Base-by-base conservation (phyloP, 2,797 vertebrate species). In the Orientallactaga sibirica region DNA sequence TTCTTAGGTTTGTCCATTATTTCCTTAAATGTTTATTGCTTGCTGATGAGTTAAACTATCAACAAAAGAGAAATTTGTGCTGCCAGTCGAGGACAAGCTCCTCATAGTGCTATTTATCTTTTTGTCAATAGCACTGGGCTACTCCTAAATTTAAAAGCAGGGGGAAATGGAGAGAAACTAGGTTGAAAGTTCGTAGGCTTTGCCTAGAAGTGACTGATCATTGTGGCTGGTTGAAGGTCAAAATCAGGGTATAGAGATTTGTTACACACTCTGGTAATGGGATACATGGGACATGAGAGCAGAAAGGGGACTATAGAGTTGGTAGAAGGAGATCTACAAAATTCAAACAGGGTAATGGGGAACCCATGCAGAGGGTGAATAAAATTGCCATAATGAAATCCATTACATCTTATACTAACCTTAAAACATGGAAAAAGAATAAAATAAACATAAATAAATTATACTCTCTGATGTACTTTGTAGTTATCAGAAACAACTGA, bases 1-100 rank as follows among this genome's bases (percentile, higher is more conserved):
- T 24, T 79, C n/a, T 86, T 66, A 80, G 25, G 68, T 3, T 85
- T 85, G 19, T 15, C 48, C 27, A 92, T 20, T 20, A 29, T 79
- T 93, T 82, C 55, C 73, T 73, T 68, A 85, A 90, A 86, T 94
- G 14, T 33, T 88, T 77, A 68, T 94, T 77, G 5, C 15, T 81
- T 84, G 18, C 9, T 61, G 20, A 37, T 71, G n/a, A 68, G 18
- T 84, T 92, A 86, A 90, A 41, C 73, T 79, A 27, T 76, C 67
- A 86, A 93, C 37, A 24, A 83, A 70, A 68, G 52, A 1, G 73
- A 75, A 86, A 86, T 73, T 89, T 92, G 15, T 22, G 0, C 80
- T 89, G n/a, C 48, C 66, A 91, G 14, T 48, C 86, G 71, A 89
- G 73, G 77, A 86, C 58, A 25, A 93, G 22, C 80, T 88, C 74